Conservation (phyloP, 53 echinoderm and acorn worm species). For the Holothuria leucospilota region DNA sequence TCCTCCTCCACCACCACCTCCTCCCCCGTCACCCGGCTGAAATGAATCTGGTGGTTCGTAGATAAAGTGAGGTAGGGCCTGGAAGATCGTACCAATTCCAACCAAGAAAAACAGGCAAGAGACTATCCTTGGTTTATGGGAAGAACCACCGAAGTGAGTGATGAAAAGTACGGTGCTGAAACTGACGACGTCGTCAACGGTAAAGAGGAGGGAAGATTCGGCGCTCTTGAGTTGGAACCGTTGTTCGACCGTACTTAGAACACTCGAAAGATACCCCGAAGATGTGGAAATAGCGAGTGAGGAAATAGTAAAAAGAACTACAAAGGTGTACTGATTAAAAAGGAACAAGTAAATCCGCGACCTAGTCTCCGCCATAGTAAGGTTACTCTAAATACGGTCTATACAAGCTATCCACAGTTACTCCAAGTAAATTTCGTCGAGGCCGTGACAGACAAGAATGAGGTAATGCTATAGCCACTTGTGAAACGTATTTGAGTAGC, state of each 20-base stretch:
- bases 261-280: conserved; percentile 33
- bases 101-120: conserved; percentile 1
- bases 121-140: not conserved
- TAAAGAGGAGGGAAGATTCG: conserved; percentile 21
- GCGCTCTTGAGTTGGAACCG: conserved; percentile 36
- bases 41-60: conserved; percentile 10
- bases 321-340: conserved; percentile 29
- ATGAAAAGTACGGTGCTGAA: conserved; percentile 23
- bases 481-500: too few species aligned
- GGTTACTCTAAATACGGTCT: too few species aligned
- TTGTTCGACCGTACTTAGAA: conserved; percentile 23
- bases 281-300: conserved; percentile 16
- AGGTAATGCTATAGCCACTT: too few species aligned
- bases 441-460: too few species aligned
- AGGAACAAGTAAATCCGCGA: too few species aligned
- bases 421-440: too few species aligned
- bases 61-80: conserved; percentile 12
- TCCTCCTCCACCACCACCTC: too few species aligned
- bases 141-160: conserved; percentile 13
- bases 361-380: too few species aligned
- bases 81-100: conserved; percentile 20
- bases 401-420: too few species aligned
- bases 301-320: not conserved
- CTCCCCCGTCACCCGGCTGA: not conserved
- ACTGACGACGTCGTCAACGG: conserved; percentile 21